These are phyloP conservation scores for Tichodroma muraria DNA, from an alignment of 2,113 vertebrate species.

Conservation along the genomic window DNA sequence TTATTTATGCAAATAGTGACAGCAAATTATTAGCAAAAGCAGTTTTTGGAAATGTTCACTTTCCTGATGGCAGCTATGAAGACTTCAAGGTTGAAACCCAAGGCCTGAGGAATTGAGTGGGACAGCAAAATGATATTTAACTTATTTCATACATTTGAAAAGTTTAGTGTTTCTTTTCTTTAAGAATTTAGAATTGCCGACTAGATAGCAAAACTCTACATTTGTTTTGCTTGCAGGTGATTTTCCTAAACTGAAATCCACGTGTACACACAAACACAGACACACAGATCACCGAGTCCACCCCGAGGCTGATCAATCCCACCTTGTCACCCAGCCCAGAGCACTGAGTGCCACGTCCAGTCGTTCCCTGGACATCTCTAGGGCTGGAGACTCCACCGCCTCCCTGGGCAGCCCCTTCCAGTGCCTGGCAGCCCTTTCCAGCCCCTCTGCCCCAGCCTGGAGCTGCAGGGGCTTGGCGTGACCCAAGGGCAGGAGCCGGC, in stretches of 20 bases:
- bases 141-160: background rate
- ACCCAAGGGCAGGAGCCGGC: background rate
- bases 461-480: background rate
- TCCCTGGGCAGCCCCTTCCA: background rate
- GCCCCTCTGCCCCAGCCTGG: background rate
- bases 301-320: background rate
- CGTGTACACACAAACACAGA: background rate
- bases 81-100: background rate
- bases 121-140: background rate
- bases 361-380: rapidly evolving
- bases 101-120: background rate
- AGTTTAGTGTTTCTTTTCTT: background rate
- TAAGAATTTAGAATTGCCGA: background rate
- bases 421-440: background rate
- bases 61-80: background rate
- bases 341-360: background rate
- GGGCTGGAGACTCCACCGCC: background rate
- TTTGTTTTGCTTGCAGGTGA: background rate
- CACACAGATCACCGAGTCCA: rapidly evolving
- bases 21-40: background rate
- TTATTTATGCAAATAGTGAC: background rate
- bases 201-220: background rate
- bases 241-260: background rate
- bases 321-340: background rate
- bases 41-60: background rate